These are phyloP conservation scores for Campylomormyrus numenius DNA, from an alignment of 2,113 vertebrate species.

Conservation along the genomic window DNA sequence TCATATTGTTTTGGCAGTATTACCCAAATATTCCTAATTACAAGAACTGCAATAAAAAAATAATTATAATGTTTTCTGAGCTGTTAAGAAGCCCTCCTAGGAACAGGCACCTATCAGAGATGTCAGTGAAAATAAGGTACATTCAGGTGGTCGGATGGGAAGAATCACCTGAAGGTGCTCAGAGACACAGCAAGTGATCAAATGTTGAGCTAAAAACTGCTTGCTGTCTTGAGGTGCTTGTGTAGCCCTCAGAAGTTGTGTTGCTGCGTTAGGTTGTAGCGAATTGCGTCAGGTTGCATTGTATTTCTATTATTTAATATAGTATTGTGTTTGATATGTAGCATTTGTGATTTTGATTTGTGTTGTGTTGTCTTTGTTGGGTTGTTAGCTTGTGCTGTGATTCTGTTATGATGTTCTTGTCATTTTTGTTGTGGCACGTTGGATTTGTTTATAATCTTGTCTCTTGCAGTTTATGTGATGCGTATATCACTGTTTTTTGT, in stretches of 20 bases:
- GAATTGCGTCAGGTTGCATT: not conserved
- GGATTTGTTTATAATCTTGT: not conserved
- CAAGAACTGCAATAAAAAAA: not conserved
- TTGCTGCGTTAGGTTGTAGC: not conserved
- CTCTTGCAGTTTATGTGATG: not conserved
- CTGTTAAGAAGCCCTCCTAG: too few relatives aligned
- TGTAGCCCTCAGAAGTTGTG: not conserved
- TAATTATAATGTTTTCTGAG: not conserved
- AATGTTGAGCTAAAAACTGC: not conserved
- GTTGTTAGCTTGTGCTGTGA: not conserved
- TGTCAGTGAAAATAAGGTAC: not conserved
- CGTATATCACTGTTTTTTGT: not conserved
- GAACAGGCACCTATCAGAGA: not conserved
- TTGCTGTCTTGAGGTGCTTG: not conserved
- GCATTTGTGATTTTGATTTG: not conserved
- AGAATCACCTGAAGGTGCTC: not conserved
- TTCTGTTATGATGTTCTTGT: not conserved
- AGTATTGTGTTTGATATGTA: not conserved
- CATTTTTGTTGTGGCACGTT: not conserved
- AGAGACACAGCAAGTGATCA: not conserved
- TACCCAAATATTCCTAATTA: not conserved
- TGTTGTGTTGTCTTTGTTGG: not conserved
- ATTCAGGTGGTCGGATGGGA: not conserved
- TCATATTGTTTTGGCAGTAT: not conserved
- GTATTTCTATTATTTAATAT: not conserved